These are phyloP conservation scores for Drosophila lacteicornis DNA, from an alignment of 1,140 invertebrate species.

Conservation along the genomic window DNA sequence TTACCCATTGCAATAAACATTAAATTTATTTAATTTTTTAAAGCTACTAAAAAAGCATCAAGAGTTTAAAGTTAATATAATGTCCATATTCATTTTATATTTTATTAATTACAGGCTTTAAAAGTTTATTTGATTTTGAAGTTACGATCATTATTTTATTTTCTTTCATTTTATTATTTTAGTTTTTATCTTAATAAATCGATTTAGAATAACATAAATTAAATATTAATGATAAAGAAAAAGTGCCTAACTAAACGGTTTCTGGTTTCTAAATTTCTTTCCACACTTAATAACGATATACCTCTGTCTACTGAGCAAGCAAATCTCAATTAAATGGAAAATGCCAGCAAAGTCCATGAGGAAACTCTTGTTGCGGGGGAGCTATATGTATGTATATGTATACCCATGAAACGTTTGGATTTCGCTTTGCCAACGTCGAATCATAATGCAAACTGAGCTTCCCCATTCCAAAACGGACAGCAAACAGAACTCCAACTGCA, in stretches of 20 bases:
- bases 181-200: too few relatives aligned
- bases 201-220: too few relatives aligned
- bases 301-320: not conserved
- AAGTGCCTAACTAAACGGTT: not conserved
- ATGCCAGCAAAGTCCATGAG: not conserved
- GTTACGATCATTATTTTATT: too few relatives aligned
- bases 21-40: not conserved
- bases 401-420: slow-evolving; percentile 44
- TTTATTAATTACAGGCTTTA: not conserved
- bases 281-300: not conserved
- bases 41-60: too few relatives aligned
- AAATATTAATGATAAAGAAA: too few relatives aligned
- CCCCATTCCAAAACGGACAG: slow-evolving; percentile 28
- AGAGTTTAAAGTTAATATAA: too few relatives aligned
- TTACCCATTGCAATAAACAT: not conserved
- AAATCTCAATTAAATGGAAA: slow-evolving; percentile 58
- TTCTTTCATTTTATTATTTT: too few relatives aligned
- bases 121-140: too few relatives aligned
- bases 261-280: not conserved
- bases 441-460: slow-evolving; percentile 16
- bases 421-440: slow-evolving; percentile 19
- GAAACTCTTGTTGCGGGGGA: slow-evolving; percentile 13
- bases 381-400: not conserved
- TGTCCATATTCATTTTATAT: not conserved
- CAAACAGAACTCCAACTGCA: slow-evolving; percentile 75